These are phyloP conservation scores for Alitta virens DNA, from an alignment of 2,888 invertebrate genomes.

Conservation along the genomic window DNA sequence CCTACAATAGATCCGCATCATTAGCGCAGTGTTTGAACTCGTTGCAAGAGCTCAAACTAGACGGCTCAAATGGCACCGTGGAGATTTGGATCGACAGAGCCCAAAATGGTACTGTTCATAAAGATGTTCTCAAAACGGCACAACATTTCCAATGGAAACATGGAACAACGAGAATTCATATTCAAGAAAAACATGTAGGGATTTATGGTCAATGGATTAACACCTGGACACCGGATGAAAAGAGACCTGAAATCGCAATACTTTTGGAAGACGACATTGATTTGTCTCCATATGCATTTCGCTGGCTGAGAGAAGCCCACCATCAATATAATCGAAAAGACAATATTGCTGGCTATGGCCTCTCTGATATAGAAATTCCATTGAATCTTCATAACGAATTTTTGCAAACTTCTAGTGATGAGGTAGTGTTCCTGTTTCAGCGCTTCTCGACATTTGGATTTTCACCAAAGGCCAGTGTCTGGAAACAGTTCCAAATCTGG, in stretches of 20 bases:
- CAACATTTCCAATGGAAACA: slow-evolving; percentile 25
- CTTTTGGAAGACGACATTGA: slow-evolving; percentile 45
- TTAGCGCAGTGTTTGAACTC: slow-evolving; percentile 24
- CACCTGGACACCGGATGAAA: slow-evolving; percentile 35
- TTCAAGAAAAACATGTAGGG: slow-evolving; percentile 29
- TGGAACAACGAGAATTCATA: slow-evolving; percentile 28
- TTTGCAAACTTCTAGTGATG: neutral
- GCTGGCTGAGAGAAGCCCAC: slow-evolving; percentile 39
- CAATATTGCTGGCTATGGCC: slow-evolving; percentile 35
- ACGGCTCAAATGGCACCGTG: slow-evolving; percentile 23
- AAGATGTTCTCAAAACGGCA: slow-evolving; percentile 22
- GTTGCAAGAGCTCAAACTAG: slow-evolving; percentile 24
- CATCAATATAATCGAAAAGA: slow-evolving; percentile 30
- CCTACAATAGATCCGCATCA: slow-evolving; percentile 25
- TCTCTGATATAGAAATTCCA: slow-evolving; percentile 14
- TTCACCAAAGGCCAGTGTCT: neutral
- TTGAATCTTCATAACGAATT: neutral
- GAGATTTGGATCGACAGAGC: slow-evolving; percentile 34
- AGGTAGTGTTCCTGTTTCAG: neutral
- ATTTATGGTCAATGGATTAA: slow-evolving; percentile 34
- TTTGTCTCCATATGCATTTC: slow-evolving; percentile 38
- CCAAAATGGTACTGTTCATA: slow-evolving; percentile 20
- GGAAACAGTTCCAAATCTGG: slow-evolving; percentile 2
- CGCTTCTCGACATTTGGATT: neutral
- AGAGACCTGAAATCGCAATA: slow-evolving; percentile 38